Evolutionary conservation across 2,888 invertebrate genomes (phyloP).

Genomic region (Litoditis marina): DNA sequence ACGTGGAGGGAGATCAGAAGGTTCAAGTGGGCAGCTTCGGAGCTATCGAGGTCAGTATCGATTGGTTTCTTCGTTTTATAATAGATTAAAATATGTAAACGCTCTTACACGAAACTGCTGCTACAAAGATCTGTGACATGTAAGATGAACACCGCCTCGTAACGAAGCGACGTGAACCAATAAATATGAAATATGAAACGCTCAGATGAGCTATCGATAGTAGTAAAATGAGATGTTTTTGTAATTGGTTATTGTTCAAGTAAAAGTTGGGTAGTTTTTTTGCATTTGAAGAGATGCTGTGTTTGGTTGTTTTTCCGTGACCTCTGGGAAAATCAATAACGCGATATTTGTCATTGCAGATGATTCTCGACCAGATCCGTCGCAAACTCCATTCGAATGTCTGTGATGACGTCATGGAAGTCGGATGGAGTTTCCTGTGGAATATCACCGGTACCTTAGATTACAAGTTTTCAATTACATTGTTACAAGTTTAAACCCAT

Average conservation of each 20-base stretch:
- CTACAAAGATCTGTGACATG: no score
- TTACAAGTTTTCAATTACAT: not conserved
- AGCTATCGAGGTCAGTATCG: slow-evolving; percentile 67
- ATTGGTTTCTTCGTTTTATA: not conserved
- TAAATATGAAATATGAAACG: no score
- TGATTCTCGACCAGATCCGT: slow-evolving; percentile 83
- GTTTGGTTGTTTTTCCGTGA: no score
- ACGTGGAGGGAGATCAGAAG: slow-evolving; percentile 89
- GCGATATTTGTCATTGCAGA: slow-evolving; percentile 70
- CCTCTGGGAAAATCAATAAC: no score
- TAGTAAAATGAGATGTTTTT: no score
- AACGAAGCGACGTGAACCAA: no score
- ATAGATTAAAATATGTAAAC: slow-evolving; percentile 1
- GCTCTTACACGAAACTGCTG: no score
- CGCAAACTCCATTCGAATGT: slow-evolving; percentile 75
- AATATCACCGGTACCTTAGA: slow-evolving; percentile 65
- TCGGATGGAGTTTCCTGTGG: slow-evolving; percentile 99
- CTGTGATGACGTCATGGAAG: slow-evolving; percentile 93
- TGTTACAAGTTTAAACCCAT: not conserved
- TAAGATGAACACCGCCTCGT: no score
- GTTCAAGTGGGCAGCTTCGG: slow-evolving; percentile 84
- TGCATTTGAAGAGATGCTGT: no score
- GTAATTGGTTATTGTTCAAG: not conserved
- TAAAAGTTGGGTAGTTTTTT: not conserved
- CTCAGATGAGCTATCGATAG: no score